These are phyloP conservation scores for Steinernema khuongi DNA, from an alignment of 1,140 invertebrate genomes.

Conservation along the genomic window DNA sequence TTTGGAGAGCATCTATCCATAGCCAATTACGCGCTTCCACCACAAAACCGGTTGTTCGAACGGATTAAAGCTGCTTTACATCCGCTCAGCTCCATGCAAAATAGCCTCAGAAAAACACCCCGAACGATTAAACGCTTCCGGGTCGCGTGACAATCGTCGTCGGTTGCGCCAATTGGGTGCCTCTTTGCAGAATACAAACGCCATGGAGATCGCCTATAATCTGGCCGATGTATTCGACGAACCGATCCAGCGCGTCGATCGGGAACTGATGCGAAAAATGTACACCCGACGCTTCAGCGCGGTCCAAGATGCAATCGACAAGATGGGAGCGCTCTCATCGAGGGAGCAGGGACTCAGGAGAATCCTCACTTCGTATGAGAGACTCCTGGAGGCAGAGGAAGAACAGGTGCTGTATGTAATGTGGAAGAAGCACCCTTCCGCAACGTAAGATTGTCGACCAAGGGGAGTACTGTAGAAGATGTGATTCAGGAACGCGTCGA, in stretches of 20 bases:
- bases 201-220: constrained; percentile 26
- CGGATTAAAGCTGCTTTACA: too few relatives aligned
- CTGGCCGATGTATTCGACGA: constrained; percentile 25
- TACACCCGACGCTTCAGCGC: constrained; percentile 22
- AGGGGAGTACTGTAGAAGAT: background rate
- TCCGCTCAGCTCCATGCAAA: background rate
- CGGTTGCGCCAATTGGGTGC: background rate
- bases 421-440: constrained; percentile 31
- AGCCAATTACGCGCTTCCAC: too few relatives aligned
- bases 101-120: background rate
- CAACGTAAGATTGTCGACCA: background rate
- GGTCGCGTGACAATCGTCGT: background rate
- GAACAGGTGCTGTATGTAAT: constrained; percentile 27
- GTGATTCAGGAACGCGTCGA: constrained; percentile 24
- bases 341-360: constrained; percentile 29
- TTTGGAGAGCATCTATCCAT: background rate
- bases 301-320: constrained; percentile 30
- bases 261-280: background rate
- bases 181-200: constrained; percentile 19
- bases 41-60: too few relatives aligned
- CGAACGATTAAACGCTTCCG: background rate
- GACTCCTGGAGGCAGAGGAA: constrained; percentile 26
- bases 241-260: constrained; percentile 26
- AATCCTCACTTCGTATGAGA: constrained; percentile 32
- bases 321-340: constrained; percentile 25